phyloP scores from a whole-genome alignment of 2,888 invertebrate species.

The Pandemis cinnamomeana region DNA sequence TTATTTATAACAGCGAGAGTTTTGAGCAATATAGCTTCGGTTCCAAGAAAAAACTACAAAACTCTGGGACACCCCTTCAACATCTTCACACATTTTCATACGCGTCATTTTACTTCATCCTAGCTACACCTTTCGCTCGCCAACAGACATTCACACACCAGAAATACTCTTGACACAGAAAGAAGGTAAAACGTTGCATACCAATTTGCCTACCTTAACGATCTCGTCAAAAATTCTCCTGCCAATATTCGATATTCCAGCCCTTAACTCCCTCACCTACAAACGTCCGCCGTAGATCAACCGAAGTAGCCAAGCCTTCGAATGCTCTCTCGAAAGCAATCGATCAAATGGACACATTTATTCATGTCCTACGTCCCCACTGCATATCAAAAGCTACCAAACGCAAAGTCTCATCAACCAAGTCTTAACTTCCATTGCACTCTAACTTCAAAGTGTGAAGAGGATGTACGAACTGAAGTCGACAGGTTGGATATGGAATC shows the following conservation, averaged over 20 bases:
- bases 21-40: too few relatives aligned
- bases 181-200: neutral
- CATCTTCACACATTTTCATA: too few relatives aligned
- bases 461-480: neutral
- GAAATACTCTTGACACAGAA: too few relatives aligned
- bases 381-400: constrained; percentile 9
- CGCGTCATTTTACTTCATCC: too few relatives aligned
- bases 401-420: neutral
- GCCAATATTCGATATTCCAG: neutral
- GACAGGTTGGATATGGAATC: constrained; percentile 12
- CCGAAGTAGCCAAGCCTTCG: constrained; percentile 37
- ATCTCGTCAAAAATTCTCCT: neutral
- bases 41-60: too few relatives aligned
- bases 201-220: neutral
- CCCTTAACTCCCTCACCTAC: constrained; percentile 34
- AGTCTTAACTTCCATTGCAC: neutral
- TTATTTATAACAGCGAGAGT: too few relatives aligned
- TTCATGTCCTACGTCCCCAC: constrained; percentile 36
- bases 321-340: constrained; percentile 38
- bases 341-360: constrained; percentile 42
- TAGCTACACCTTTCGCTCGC: too few relatives aligned
- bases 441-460: neutral
- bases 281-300: constrained; percentile 36
- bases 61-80: too few relatives aligned
- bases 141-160: neutral